These are phyloP conservation scores for Gasterosteus nipponicus DNA, from an alignment of 2,113 vertebrate genomes.

Conservation along the genomic window DNA sequence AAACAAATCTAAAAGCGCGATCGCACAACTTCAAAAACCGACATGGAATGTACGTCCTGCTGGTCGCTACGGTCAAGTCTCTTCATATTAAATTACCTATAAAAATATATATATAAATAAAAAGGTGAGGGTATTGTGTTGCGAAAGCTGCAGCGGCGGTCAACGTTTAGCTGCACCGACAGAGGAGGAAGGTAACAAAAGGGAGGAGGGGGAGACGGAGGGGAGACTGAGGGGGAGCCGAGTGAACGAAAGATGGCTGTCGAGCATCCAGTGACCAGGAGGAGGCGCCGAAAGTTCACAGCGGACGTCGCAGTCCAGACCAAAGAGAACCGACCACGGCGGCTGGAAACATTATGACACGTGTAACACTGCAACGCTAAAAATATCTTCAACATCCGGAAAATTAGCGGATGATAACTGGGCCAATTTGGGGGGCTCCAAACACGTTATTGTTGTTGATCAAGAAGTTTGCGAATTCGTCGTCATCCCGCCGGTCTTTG, in stretches of 20 bases:
- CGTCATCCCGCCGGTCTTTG: too few relatives aligned
- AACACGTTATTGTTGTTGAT: too few relatives aligned
- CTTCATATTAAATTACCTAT: slow-evolving; percentile 83
- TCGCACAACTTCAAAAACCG: slow-evolving; percentile 55
- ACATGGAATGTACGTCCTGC: slow-evolving; percentile 70
- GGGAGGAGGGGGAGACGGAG: slow-evolving; percentile 1
- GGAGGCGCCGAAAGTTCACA: slow-evolving; percentile 26
- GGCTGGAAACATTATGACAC: not conserved
- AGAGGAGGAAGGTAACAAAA: slow-evolving; percentile 27
- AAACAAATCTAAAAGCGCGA: slow-evolving; percentile 59
- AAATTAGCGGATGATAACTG: too few relatives aligned
- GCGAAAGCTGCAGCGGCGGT: slow-evolving; percentile 79
- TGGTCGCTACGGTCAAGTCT: slow-evolving; percentile 69
- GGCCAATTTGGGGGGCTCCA: too few relatives aligned
- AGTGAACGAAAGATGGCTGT: slow-evolving; percentile 22
- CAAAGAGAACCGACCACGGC: not conserved
- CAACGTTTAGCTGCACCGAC: slow-evolving; percentile 75
- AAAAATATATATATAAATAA: slow-evolving; percentile 82
- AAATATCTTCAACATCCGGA: not conserved
- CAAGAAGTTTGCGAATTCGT: too few relatives aligned
- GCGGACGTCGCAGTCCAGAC: not conserved
- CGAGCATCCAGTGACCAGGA: slow-evolving; percentile 21
- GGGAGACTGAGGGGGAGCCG: not conserved
- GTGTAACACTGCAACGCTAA: not conserved
- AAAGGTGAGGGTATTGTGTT: slow-evolving; percentile 76